Evolutionary conservation across 2,113 vertebrate species (phyloP).

Genomic region (Prinia subflava): DNA sequence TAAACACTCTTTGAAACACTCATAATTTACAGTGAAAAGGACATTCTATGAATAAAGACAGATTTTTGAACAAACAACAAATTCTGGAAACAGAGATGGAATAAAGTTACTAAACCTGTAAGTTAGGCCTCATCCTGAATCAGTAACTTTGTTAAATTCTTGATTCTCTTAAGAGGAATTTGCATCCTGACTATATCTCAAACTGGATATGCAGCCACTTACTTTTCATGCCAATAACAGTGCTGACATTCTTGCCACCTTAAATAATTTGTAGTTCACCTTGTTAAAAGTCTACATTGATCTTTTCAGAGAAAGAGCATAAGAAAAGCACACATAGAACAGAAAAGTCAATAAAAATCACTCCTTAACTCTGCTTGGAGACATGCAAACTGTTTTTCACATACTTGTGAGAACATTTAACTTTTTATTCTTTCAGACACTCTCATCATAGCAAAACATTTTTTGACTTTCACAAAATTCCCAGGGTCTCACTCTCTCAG

Average conservation of each 20-base stretch:
- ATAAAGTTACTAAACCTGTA: neutral
- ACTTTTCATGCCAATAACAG: neutral
- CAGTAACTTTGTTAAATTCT: neutral
- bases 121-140: neutral
- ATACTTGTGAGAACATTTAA: neutral
- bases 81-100: neutral
- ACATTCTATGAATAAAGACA: neutral
- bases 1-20: neutral
- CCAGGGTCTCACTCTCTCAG: neutral
- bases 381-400: neutral
- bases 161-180: neutral
- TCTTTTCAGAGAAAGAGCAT: neutral
- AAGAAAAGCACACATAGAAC: neutral
- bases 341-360: constrained; percentile 34
- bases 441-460: neutral
- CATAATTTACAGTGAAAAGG: neutral
- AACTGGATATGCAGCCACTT: neutral
- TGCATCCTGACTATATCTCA: neutral
- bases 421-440: neutral
- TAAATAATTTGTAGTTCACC: neutral
- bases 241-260: neutral
- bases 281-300: constrained; percentile 21
- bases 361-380: neutral
- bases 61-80: neutral
- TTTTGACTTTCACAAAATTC: neutral